These are phyloP conservation scores for Tachina fera DNA, from an alignment of 2,888 invertebrate genomes.

Conservation along the genomic window DNA sequence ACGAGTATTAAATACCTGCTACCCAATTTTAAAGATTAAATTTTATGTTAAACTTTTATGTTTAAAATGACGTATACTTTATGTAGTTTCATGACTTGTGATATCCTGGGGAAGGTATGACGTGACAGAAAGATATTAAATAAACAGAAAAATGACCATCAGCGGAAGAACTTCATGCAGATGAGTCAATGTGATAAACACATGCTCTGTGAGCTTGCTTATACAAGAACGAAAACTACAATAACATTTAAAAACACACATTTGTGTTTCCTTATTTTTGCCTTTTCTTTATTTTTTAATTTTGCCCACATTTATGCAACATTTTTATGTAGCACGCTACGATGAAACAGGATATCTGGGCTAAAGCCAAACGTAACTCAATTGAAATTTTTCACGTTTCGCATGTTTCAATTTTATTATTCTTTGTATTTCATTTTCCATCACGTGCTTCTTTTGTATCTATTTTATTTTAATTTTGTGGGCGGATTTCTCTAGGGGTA, in stretches of 20 bases:
- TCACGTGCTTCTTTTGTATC: conserved; percentile 55
- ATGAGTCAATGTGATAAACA: conserved; percentile 72
- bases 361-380: conserved; percentile 69
- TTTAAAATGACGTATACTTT: neutral
- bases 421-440: conserved; percentile 17
- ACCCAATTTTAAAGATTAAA: conserved; percentile 16
- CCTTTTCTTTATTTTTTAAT: conserved; percentile 22
- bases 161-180: conserved; percentile 64
- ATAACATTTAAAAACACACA: neutral
- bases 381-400: conserved; percentile 66
- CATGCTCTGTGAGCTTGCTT: conserved; percentile 35
- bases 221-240: neutral
- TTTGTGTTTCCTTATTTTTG: neutral
- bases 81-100: neutral
- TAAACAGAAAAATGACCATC: conserved; percentile 59
- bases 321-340: conserved; percentile 64
- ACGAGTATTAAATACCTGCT: neutral
- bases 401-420: conserved; percentile 42
- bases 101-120: conserved; percentile 41
- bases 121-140: conserved; percentile 66
- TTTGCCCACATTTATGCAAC: conserved; percentile 67
- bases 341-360: conserved; percentile 57
- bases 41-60: conserved; percentile 1
- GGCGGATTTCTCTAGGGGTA: conserved; percentile 56
- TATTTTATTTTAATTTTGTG: conserved; percentile 50